Percentiles rank a stretch among this genome's conserved stretches.
Conservation (phyloP, 2,888 invertebrate genomes). For the Lithophane socia region DNA sequence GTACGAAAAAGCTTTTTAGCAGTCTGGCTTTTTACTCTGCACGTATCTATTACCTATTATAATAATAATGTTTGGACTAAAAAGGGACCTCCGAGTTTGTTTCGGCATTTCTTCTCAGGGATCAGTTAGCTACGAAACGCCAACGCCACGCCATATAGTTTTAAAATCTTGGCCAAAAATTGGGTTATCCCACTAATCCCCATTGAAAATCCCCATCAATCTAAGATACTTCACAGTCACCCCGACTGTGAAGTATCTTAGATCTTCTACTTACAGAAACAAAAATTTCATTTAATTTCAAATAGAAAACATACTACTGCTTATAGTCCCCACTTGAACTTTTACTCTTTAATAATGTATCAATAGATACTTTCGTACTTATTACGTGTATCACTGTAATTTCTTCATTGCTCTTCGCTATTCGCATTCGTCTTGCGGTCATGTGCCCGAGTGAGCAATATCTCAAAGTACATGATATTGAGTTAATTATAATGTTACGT, state of each 20-base stretch:
- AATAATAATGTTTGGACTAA: neutral
- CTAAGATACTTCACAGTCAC: too few relatives aligned
- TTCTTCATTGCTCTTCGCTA: constrained; percentile 18
- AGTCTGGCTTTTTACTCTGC: neutral
- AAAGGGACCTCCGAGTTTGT: neutral
- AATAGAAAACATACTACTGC: neutral
- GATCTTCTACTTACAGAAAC: neutral
- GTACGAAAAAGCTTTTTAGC: neutral
- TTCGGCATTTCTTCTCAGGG: neutral
- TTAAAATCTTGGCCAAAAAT: too few relatives aligned
- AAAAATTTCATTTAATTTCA: neutral
- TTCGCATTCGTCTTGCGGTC: constrained; percentile 27
- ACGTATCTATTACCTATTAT: too few relatives aligned
- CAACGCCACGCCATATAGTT: too few relatives aligned
- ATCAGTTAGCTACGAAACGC: too few relatives aligned
- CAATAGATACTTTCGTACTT: neutral
- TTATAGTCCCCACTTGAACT: neutral
- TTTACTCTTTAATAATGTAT: neutral
- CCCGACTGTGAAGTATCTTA: too few relatives aligned
- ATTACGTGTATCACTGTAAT: neutral
- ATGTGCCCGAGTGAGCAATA: constrained; percentile 19
- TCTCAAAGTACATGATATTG: constrained; percentile 35
- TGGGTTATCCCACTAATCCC: too few relatives aligned
- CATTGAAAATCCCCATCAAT: too few relatives aligned
- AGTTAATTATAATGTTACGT: constrained; percentile 52